These are phyloP conservation scores for Camponotus pennsylvanicus DNA, from an alignment of 1,140 invertebrate species.

Conservation along the genomic window DNA sequence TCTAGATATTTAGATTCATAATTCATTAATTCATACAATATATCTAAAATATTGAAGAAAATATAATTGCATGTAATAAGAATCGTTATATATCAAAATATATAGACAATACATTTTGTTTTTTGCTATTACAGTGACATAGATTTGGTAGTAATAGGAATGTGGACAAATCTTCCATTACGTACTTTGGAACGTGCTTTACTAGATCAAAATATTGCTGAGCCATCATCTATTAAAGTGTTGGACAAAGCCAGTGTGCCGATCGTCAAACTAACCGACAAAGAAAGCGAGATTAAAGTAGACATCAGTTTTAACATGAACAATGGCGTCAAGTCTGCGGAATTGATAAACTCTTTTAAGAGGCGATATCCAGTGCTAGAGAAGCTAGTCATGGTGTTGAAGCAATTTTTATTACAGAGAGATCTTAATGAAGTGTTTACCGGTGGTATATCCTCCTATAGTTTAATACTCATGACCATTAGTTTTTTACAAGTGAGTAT, in stretches of 20 bases:
- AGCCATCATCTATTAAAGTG: conserved; percentile 96
- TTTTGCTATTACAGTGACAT: conserved; percentile 93
- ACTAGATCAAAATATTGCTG: conserved; percentile 95
- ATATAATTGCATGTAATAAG: neutral
- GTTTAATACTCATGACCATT: conserved; percentile 99
- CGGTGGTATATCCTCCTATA: conserved; percentile 99
- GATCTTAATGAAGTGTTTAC: conserved; percentile 99
- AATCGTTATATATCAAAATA: neutral
- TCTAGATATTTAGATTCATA: conserved; percentile 5
- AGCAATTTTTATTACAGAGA: conserved; percentile 98
- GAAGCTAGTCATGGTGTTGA: conserved; percentile 98
- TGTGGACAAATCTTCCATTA: conserved; percentile 96
- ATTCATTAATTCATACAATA: neutral
- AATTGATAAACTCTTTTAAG: conserved; percentile 96
- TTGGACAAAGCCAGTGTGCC: conserved; percentile 99
- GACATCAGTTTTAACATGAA: conserved; percentile 99
- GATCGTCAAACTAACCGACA: conserved; percentile 99
- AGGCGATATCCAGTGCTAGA: conserved; percentile 94
- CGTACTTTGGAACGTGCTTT: conserved; percentile 96
- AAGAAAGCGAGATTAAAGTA: conserved; percentile 96
- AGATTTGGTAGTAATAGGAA: conserved; percentile 98
- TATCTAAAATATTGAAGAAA: neutral
- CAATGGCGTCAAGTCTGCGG: conserved; percentile 97
- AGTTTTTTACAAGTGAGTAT: conserved; percentile 96
- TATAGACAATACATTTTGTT: neutral